Base-by-base conservation (phyloP, 2,888 invertebrate species). In the Hybos culiciformis region DNA sequence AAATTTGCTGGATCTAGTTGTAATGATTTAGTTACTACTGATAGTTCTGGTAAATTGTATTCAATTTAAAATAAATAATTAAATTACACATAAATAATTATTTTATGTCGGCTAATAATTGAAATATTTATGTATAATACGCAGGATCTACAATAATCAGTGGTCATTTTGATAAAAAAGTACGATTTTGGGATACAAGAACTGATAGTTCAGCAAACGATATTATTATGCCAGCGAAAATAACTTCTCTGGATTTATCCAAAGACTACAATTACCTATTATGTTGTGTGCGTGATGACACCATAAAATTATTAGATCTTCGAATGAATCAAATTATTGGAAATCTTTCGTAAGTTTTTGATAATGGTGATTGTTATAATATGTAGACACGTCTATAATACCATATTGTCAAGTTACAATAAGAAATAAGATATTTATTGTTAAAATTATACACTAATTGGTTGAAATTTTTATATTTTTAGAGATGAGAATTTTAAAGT, bases 1-100 rank as follows among this genome's bases (percentile, higher is more conserved):
- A 90, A 92, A 68, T 92, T 92, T 61, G 93, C 93, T 44, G 94
- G 93, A 32, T 96, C 94, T 26, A 91, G 88, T 59, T 96, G 94
- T 68, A 93, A 94, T 68, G 97, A 97, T 70, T 73, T 97, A 48
- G 93, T 94, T 52, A 90, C 88, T 51, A 82, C 83, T 45, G 88
- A 90, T 61, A 81, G 84, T 47, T 76, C 82, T 11, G 29, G n/a
- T n/a, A n/a, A n/a, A n/a, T n/a, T n/a, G n/a, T n/a, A n/a, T n/a
- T n/a, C n/a, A n/a, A n/a, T n/a, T n/a, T n/a, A n/a, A n/a, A n/a
- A n/a, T n/a, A n/a, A n/a, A n/a, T n/a, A n/a, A n/a, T n/a, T n/a
- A n/a, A n/a, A n/a, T n/a, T n/a, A n/a, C n/a, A n/a, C n/a, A n/a
- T n/a, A n/a, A n/a, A n/a, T n/a, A n/a, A n/a, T n/a, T n/a, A n/a